These are phyloP conservation scores for Papilio protenor DNA, from an alignment of 2,888 invertebrate species.

Conservation along the genomic window DNA sequence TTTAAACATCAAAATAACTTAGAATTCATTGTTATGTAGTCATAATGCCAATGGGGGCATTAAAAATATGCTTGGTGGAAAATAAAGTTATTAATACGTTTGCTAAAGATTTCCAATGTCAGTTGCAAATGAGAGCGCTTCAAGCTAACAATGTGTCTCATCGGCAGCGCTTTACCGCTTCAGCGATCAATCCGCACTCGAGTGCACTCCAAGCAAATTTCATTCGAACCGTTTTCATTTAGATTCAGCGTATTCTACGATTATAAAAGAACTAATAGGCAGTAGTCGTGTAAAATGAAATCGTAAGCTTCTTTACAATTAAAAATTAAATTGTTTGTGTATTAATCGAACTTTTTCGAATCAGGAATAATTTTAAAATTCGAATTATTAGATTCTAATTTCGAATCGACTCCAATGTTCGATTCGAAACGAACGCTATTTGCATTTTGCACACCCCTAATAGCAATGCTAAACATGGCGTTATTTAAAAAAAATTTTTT, in stretches of 20 bases:
- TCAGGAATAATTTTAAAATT: too few species aligned
- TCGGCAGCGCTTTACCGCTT: conserved; percentile 28
- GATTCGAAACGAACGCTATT: too few species aligned
- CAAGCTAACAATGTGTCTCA: conserved; percentile 33
- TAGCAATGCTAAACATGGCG: too few species aligned
- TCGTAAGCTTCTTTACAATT: background rate
- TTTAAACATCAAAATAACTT: too few species aligned
- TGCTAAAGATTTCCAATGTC: conserved; percentile 3
- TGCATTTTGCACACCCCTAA: too few species aligned
- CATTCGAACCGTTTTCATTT: conserved; percentile 14
- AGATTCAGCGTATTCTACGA: background rate
- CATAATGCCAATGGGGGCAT: too few species aligned
- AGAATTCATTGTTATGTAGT: too few species aligned
- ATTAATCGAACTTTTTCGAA: too few species aligned
- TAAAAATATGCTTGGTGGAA: background rate
- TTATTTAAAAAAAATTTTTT: too few species aligned
- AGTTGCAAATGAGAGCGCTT: conserved; percentile 14
- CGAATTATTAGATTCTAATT: too few species aligned
- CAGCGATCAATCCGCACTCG: conserved; percentile 32
- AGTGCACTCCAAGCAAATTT: conserved; percentile 19
- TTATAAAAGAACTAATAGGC: conserved; percentile 2
- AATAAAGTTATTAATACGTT: conserved; percentile 10
- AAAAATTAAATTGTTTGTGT: background rate
- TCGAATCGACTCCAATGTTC: too few species aligned
- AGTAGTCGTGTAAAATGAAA: background rate